Conservation (phyloP, 2,888 invertebrate genomes). For the Nephrotoma appendiculata region DNA sequence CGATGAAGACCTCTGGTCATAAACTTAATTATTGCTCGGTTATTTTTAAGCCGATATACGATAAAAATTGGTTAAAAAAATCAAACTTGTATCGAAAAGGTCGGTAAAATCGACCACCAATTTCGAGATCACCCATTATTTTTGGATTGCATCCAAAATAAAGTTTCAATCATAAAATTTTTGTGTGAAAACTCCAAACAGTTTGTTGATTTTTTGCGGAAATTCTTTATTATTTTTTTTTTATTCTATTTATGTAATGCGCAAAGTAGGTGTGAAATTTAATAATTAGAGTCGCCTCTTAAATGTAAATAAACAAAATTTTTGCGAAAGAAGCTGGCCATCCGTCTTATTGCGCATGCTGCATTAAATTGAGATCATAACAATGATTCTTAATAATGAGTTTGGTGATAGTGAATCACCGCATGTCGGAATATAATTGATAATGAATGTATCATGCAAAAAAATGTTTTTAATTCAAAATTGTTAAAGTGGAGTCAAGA, state of each 20-base stretch:
- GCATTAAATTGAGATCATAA: neutral
- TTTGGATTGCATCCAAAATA: neutral
- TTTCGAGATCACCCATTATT: neutral
- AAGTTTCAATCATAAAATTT: neutral
- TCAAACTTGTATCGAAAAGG: no score
- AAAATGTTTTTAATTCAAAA: no score
- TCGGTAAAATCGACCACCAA: no score
- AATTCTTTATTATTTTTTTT: neutral
- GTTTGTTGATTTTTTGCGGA: neutral
- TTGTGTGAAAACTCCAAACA: neutral
- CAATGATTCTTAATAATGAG: no score
- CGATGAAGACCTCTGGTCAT: no score
- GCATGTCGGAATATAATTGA: neutral
- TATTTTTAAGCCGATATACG: no score
- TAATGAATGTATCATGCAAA: no score
- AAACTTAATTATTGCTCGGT: no score
- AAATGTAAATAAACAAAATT: neutral
- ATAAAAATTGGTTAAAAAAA: no score
- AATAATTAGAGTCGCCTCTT: neutral
- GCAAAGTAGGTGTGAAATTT: neutral
- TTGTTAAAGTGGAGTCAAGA: no score
- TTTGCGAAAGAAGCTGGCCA: neutral
- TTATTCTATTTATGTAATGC: neutral
- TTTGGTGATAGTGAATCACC: neutral
- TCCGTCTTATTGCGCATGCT: neutral